phyloP scores from a whole-genome alignment of 2,888 invertebrate species.

The Watsonalla binaria region DNA sequence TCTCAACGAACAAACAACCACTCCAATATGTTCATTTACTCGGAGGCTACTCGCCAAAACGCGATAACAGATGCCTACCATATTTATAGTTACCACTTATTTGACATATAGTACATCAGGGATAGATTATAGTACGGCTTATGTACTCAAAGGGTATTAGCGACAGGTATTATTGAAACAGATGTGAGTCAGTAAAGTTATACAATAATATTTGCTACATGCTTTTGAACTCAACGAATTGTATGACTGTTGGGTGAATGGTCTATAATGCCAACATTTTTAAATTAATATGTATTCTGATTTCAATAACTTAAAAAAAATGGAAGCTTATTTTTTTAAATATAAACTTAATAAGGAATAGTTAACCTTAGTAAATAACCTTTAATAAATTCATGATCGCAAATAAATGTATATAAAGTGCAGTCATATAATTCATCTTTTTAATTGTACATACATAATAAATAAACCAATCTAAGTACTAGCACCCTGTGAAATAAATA shows the following conservation, averaged over 20 bases:
- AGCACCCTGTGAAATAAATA: conserved; percentile 67
- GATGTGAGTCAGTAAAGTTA: conserved; percentile 32
- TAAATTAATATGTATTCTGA: too few relatives aligned
- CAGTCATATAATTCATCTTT: conserved; percentile 41
- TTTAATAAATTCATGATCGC: not conserved
- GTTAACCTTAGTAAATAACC: too few relatives aligned
- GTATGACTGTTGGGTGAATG: conserved; percentile 29
- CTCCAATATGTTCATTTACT: conserved; percentile 61
- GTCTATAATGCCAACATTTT: too few relatives aligned
- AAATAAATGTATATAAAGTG: conserved; percentile 7
- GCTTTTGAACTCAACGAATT: conserved; percentile 29
- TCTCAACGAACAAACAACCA: conserved; percentile 44
- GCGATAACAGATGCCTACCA: conserved; percentile 45
- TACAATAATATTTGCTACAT: conserved; percentile 32
- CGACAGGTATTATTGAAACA: conserved; percentile 38
- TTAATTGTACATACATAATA: conserved; percentile 30
- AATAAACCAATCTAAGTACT: conserved; percentile 54
- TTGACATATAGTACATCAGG: conserved; percentile 58
- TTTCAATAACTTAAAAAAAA: too few relatives aligned
- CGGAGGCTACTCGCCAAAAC: conserved; percentile 43
- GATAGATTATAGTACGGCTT: conserved; percentile 46
- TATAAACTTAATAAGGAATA: not conserved
- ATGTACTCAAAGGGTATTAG: conserved; percentile 35
- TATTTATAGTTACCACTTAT: conserved; percentile 46
- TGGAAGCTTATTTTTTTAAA: not conserved